A percentile compares a stretch with the other conserved stretches of the same genome.
Conservation (phyloP, 2,888 invertebrate species). For the Scaptomyza parva region DNA sequence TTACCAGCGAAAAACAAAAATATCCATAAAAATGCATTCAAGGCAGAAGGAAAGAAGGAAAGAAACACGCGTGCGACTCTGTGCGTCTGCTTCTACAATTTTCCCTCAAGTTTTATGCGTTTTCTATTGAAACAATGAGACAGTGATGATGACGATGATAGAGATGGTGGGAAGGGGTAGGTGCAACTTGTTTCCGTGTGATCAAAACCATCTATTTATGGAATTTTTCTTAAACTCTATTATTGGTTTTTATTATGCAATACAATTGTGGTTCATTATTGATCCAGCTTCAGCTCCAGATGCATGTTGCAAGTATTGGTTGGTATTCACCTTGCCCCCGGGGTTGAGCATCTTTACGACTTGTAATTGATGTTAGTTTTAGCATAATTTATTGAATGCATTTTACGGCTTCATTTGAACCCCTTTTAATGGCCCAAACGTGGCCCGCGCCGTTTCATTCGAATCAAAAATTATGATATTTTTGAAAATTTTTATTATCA, state of each 20-base stretch:
- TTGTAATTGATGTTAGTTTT: constrained; percentile 83
- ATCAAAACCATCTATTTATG: constrained; percentile 43
- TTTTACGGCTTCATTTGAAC: constrained; percentile 80
- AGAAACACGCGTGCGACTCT: not conserved
- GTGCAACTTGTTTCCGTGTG: constrained; percentile 27
- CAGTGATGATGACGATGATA: constrained; percentile 44
- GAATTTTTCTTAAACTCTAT: constrained; percentile 47
- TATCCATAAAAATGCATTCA: constrained; percentile 69
- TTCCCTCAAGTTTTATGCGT: constrained; percentile 73
- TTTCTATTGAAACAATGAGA: constrained; percentile 78
- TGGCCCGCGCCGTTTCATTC: constrained; percentile 58
- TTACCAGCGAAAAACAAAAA: constrained; percentile 73
- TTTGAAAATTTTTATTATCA: constrained; percentile 73
- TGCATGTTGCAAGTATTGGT: constrained; percentile 19
- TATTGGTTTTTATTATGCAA: constrained; percentile 65
- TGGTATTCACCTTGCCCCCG: constrained; percentile 45
- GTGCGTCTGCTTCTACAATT: constrained; percentile 47
- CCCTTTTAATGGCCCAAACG: constrained; percentile 76
- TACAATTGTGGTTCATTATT: constrained; percentile 67
- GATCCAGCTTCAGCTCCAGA: constrained; percentile 4
- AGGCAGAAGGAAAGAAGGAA: too few relatives aligned
- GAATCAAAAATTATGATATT: constrained; percentile 79
- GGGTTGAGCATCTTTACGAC: constrained; percentile 63
- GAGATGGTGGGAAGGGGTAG: not conserved
- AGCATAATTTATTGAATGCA: constrained; percentile 77